Base-by-base conservation (phyloP, 2,797 vertebrate genomes). In the Takifugu rubripes region DNA sequence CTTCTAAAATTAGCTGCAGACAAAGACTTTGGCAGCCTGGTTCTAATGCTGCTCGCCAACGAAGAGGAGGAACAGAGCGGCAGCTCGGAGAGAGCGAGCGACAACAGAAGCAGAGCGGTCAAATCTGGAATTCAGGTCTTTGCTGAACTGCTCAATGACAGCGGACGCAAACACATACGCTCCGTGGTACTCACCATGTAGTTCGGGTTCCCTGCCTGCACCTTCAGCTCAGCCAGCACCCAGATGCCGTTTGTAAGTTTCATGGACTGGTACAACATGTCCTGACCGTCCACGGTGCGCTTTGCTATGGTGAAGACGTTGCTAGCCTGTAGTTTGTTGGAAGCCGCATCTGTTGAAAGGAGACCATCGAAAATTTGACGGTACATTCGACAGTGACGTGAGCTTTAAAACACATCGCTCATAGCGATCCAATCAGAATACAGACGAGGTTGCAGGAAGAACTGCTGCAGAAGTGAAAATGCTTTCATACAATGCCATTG, bases 261-360 rank as follows among this genome's bases (percentile, higher is more conserved):
- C 75, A 95, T 89, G 55, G 96, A 96, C 87, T 96, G 96, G 87
- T 99, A 99, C n/a, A 99, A 91, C 95, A 99, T 96, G 89, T 99
- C 96, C 80, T 97, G 96, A 33, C 92, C 90, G 31, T 98, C 97
- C 75, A 98, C 95, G 0, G 93, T 96, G 50, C 96, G 91, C 90
- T 95, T 97, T 62, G 96, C 96, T 0, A 99, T 91, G 54, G 97
- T 98, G 89, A 97, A 99, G 71, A 99, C 89, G 79, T 96, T 97
- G 85, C 93, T 96, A 70, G 92, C 92, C 75, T 96, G 96, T 50
- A 99, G 92, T 77, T 95, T 96, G 90, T 79, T 93, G 77, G 92
- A 95, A 15, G 91, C 89, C 0, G 92, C 89, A 36, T 99, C 97
- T 99, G 74, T 73, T 46, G 21, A 29, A 49, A 5, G 25, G 54